phyloP scores from a whole-genome alignment of 2,113 vertebrate species.

The Etia nguti region DNA sequence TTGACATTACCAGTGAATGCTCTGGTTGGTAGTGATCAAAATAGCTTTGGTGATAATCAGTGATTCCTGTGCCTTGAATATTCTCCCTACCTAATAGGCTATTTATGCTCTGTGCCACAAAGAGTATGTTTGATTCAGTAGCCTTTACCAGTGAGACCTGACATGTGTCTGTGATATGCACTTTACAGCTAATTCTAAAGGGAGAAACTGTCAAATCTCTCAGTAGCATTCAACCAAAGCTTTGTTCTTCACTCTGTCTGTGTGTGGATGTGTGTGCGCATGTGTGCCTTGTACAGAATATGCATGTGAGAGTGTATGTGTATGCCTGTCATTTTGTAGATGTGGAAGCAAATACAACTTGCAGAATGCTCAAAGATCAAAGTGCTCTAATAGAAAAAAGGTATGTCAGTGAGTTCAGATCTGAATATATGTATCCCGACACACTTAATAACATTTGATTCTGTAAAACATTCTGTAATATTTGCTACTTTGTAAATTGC shows the following conservation, averaged over 20 bases:
- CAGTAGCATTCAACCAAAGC: conserved; percentile 80
- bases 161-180: conserved; percentile 75
- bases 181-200: conserved; percentile 73
- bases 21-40: conserved; percentile 46
- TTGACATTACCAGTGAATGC: conserved; percentile 21
- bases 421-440: neutral
- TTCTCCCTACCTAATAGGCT: conserved; percentile 33
- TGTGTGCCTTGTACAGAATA: neutral
- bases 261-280: neutral
- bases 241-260: conserved; percentile 57
- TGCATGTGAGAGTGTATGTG: conserved; percentile 8
- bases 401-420: neutral
- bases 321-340: conserved; percentile 10
- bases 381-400: neutral
- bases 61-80: conserved; percentile 44
- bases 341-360: conserved; percentile 23
- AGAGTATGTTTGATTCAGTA: conserved; percentile 62
- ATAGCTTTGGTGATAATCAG: conserved; percentile 29
- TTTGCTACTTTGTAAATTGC: conserved; percentile 23
- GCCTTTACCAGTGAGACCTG: conserved; percentile 70
- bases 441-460: neutral
- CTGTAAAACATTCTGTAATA: conserved; percentile 25
- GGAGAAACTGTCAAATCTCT: conserved; percentile 56
- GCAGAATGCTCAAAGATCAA: conserved; percentile 46
- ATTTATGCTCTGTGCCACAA: conserved; percentile 41